Base-by-base conservation (phyloP, 92 coral and sea anemone genomes). In the Bergia puertoricense region DNA sequence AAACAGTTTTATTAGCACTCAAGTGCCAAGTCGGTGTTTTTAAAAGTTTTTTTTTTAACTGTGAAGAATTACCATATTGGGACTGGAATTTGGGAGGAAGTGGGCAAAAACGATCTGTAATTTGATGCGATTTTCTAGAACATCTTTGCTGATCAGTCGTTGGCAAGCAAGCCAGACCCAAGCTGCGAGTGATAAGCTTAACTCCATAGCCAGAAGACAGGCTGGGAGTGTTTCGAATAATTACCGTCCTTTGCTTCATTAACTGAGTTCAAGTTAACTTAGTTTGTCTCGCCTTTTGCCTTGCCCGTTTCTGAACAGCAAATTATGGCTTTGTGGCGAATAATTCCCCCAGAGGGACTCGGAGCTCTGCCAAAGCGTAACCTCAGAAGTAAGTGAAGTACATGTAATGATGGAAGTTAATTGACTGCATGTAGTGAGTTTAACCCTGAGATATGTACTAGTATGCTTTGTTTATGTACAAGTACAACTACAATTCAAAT, bases 321-420 rank as follows among this genome's bases (percentile, higher is more conserved):
- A 45, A 72, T 23, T 23, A 71, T 84, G 87, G 79, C 87, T 46
- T 46, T 84, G 87, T 84, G 87, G 87, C 38, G 87, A 68, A 84
- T 84, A n/a, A 6, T 84, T 72, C 87, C 87, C 44, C 87, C 87
- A 15, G 87, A 84, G 40, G 66, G 77, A 6, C 78, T 45, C n/a
- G 87, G 78, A 69, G n/a, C 78, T 10, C 39, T 71, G 66, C 87
- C 87, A 36, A 84, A 84, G n/a, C 87, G 87, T 5, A 84, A 71
- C 48, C 72, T 84, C 77, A 71, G 87, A 84, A 84, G 87, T 84
- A 72, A 84, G 87, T 71, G n/a, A 30, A 8, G 18, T 30, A 6
- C 7, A 11, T 4, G 45, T 6, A 62, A 30, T 30, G 30, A 30
- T 30, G 30, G 30, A 30, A 30, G 30, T 30, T 30, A 30, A 30